Evolutionary conservation across 2,113 vertebrate genomes (phyloP).

Genomic region (chimpanzee (Pan troglodytes)): DNA sequence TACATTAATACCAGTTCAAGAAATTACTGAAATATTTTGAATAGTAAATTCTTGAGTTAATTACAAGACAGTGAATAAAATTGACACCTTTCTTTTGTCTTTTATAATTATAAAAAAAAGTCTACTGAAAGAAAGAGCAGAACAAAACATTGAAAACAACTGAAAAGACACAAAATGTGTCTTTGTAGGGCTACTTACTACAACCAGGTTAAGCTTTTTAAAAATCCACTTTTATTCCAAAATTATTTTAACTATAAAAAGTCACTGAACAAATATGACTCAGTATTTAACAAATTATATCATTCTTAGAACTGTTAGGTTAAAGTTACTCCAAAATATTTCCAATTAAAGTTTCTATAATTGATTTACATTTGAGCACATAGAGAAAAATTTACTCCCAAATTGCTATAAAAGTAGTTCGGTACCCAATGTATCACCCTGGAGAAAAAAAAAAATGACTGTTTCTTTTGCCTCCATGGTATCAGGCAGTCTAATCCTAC

Average conservation of each 20-base stretch:
- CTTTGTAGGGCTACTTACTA: neutral
- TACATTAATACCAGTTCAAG: neutral
- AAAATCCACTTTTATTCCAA: neutral
- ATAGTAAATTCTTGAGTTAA: neutral
- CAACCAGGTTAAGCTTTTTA: neutral
- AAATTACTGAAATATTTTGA: neutral
- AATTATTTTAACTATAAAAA: neutral
- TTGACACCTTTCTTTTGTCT: neutral
- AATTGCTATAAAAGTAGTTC: neutral
- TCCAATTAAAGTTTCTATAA: neutral
- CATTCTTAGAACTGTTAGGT: neutral
- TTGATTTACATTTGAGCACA: neutral
- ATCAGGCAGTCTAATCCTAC: neutral
- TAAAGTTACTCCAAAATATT: neutral
- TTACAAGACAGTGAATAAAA: neutral
- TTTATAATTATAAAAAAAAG: neutral
- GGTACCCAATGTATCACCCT: neutral
- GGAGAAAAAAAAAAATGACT: neutral
- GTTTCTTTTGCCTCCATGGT: neutral
- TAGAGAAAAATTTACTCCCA: neutral
- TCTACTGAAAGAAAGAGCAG: neutral
- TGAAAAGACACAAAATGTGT: neutral
- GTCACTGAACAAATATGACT: neutral
- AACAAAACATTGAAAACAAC: slow-evolving; percentile 10
- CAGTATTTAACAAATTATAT: neutral